phyloP scores from a whole-genome alignment of 2,113 vertebrate genomes.

The Halcyon senegalensis region DNA sequence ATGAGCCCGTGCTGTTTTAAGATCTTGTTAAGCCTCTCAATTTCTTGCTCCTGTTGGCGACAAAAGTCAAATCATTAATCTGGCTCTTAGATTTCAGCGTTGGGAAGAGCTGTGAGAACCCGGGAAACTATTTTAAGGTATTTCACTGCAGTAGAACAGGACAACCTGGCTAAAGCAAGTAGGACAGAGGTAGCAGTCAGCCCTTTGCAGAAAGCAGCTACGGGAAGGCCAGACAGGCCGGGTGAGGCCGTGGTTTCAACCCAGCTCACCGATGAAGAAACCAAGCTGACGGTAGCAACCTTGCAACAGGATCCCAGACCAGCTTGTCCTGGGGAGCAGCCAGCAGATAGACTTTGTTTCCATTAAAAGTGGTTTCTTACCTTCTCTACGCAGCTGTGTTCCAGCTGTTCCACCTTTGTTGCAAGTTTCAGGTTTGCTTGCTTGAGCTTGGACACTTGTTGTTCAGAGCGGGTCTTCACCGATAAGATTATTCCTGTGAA shows the following conservation, averaged over 20 bases:
- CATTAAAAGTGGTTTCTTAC: constrained; percentile 63
- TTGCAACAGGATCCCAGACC: not conserved
- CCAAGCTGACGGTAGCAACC: not conserved
- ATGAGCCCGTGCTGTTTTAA: constrained; percentile 80
- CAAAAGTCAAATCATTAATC: not conserved
- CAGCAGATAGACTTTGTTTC: not conserved
- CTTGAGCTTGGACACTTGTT: constrained; percentile 85
- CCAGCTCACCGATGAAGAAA: not conserved
- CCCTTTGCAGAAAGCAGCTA: not conserved
- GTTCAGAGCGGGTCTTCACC: constrained; percentile 87
- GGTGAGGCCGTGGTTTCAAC: not conserved
- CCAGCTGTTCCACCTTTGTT: constrained; percentile 83
- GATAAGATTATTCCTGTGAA: constrained; percentile 89
- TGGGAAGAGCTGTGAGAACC: not conserved
- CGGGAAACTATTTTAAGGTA: not conserved
- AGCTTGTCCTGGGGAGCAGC: not conserved
- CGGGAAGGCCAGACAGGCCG: not conserved
- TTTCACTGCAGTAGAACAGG: not conserved
- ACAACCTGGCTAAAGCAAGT: not conserved
- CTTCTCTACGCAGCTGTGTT: constrained; percentile 82
- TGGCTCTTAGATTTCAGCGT: not conserved
- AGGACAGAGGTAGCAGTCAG: not conserved
- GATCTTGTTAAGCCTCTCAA: constrained; percentile 81
- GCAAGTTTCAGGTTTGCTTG: constrained; percentile 85
- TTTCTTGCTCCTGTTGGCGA: constrained; percentile 85